Base-by-base conservation (phyloP, 37 sponge, comb jelly and placozoan genomes). In the Ephydatia muelleri region DNA sequence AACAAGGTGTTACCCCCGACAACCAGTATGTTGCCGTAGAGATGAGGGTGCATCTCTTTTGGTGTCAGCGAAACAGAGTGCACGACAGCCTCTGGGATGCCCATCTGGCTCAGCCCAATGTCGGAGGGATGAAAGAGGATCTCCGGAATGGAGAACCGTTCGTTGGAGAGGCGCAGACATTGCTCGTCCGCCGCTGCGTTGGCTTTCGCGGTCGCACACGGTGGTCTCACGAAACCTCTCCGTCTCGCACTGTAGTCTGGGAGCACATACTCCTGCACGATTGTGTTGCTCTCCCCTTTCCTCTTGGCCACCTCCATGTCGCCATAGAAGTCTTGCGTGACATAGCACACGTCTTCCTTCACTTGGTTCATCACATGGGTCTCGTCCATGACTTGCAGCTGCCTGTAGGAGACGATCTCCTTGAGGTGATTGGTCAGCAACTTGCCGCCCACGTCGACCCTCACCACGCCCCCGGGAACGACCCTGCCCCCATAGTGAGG, bases 381-480 rank as follows among this genome's bases (percentile, higher is more conserved):
- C 72, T 99, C 99, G 75, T 99, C 99, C 83, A 96, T 32, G 21
- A 99, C 97, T 16, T 99, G 97, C 26, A 99, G 78, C 87, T 99
- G 99, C 9, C 99, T 78, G 73, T 99, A 99, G 16, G 99, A 99
- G 0, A 95, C 83, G 19, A 93, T 84, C 79, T 99, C 99, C 66
- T 99, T 99, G 65, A 99, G 81, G 21, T 95, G 89, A 49, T 99
- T 99, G 23, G 95, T 97, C 72, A 99, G 82, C 49, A 97, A 57
- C 72, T 99, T 99, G n/a, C 99, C 99, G 3, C 97, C 99, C 37
- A 99, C 92, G 84, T 93, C 95, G 38, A 99, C 89, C 66, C 99
- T 71, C 26, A 76, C n/a, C 23, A 88, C 78, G 21, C 83, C 94
- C 22, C 85, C 87, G 21, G 70, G 30, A 19, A 99, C 75, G 35